These are phyloP conservation scores for Indicator indicator DNA, from an alignment of 2,113 vertebrate genomes.

Conservation along the genomic window DNA sequence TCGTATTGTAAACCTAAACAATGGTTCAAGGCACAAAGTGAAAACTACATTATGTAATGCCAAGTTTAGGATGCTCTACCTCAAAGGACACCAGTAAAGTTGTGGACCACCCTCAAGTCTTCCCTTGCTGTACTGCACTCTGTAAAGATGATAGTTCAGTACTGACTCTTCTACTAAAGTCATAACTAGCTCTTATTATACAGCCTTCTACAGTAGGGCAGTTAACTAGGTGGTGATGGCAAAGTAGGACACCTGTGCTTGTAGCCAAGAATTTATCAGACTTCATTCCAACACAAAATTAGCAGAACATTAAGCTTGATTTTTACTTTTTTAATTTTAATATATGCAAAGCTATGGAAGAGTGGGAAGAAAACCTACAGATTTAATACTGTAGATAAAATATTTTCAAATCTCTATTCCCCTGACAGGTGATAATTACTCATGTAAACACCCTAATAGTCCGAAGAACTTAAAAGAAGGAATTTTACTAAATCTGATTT, in stretches of 20 bases:
- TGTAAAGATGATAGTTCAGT: neutral
- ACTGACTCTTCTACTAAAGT: neutral
- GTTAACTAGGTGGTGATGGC: neutral
- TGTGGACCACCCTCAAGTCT: neutral
- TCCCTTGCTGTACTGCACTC: neutral
- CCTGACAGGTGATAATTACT: conserved; percentile 21
- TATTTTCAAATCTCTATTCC: neutral
- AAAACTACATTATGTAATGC: neutral
- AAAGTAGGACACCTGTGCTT: neutral
- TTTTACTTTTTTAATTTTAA: neutral
- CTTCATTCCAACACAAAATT: neutral
- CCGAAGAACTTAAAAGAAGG: neutral
- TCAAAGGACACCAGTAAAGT: neutral
- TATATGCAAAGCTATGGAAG: neutral
- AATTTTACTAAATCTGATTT: neutral
- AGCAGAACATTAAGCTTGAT: neutral
- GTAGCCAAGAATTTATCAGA: neutral
- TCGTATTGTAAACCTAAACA: neutral
- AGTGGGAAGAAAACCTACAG: conserved; percentile 18
- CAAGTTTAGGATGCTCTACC: neutral
- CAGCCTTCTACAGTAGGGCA: neutral
- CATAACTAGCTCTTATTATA: neutral
- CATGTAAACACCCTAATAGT: neutral
- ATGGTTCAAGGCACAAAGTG: neutral
- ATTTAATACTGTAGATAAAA: neutral